Conservation (phyloP, 2,797 vertebrate species). For the Argya squamiceps region DNA sequence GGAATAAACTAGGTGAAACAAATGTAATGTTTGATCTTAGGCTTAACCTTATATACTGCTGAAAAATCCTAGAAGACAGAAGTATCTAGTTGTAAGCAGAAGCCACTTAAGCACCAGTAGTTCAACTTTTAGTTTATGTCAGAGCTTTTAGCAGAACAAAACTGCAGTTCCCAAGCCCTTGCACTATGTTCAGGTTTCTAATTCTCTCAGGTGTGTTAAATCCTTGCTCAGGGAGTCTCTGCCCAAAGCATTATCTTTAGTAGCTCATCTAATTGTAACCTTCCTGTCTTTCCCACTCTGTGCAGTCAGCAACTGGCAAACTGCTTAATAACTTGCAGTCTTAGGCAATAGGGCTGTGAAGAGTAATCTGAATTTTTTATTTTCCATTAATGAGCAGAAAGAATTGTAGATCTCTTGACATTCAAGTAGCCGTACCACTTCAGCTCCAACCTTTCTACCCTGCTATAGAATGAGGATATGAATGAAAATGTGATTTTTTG, state of each 20-base stretch:
- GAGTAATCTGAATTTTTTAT: neutral
- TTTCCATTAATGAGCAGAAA: neutral
- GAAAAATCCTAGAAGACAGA: neutral
- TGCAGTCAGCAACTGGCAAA: neutral
- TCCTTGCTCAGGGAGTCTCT: neutral
- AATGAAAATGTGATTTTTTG: neutral
- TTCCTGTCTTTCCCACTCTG: neutral
- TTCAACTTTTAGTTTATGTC: neutral
- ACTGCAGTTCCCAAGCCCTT: neutral
- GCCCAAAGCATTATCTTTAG: neutral
- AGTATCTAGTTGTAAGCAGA: neutral
- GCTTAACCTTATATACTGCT: neutral
- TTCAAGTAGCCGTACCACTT: neutral
- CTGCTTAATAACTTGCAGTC: neutral
- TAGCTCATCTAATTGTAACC: neutral
- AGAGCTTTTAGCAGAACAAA: neutral
- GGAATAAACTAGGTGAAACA: conserved; percentile 13
- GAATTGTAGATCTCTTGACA: neutral
- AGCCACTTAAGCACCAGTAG: neutral
- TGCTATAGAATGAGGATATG: neutral
- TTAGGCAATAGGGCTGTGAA: neutral
- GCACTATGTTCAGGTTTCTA: neutral
- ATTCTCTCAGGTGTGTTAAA: neutral
- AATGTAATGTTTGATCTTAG: conserved; percentile 12
- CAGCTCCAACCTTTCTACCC: neutral